These are phyloP conservation scores for Orthosia gracilis DNA, from an alignment of 2,888 invertebrate genomes.

Conservation along the genomic window DNA sequence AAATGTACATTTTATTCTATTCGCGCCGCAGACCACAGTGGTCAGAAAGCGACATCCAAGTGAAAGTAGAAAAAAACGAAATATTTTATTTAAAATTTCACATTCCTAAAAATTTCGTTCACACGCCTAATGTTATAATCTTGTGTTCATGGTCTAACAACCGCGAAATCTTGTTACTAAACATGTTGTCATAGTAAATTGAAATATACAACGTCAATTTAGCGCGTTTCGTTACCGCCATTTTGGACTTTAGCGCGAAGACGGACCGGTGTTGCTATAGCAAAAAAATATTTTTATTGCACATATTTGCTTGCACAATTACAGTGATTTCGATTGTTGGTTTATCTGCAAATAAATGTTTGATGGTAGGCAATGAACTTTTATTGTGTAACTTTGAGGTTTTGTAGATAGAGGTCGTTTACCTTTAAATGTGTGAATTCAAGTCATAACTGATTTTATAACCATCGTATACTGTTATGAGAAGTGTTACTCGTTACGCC, in stretches of 20 bases:
- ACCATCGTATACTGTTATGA: slow-evolving; percentile 49
- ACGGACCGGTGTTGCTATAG: slow-evolving; percentile 22
- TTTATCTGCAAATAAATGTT: slow-evolving; percentile 55
- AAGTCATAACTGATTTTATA: slow-evolving; percentile 54
- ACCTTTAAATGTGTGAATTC: slow-evolving; percentile 51
- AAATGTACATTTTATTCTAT: slow-evolving; percentile 69
- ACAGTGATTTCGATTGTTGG: slow-evolving; percentile 70
- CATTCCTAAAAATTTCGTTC: slow-evolving; percentile 81
- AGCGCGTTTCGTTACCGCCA: slow-evolving; percentile 39
- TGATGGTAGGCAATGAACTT: slow-evolving; percentile 61
- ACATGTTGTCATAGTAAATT: slow-evolving; percentile 78
- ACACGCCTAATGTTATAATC: slow-evolving; percentile 84
- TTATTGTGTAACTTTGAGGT: slow-evolving; percentile 58
- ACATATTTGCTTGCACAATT: slow-evolving; percentile 68
- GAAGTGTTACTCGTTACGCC: slow-evolving; percentile 32
- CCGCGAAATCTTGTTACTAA: slow-evolving; percentile 78
- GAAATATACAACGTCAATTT: slow-evolving; percentile 54
- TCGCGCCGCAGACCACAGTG: slow-evolving; percentile 68
- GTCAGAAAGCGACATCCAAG: slow-evolving; percentile 81
- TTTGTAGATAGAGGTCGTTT: slow-evolving; percentile 52
- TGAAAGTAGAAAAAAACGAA: slow-evolving; percentile 78
- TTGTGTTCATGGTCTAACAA: slow-evolving; percentile 75
- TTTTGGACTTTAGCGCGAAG: slow-evolving; percentile 45
- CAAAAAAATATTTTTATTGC: slow-evolving; percentile 40
- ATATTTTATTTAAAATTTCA: slow-evolving; percentile 66